Base-by-base conservation (phyloP, 2,113 vertebrate species). In the Pimephales promelas region DNA sequence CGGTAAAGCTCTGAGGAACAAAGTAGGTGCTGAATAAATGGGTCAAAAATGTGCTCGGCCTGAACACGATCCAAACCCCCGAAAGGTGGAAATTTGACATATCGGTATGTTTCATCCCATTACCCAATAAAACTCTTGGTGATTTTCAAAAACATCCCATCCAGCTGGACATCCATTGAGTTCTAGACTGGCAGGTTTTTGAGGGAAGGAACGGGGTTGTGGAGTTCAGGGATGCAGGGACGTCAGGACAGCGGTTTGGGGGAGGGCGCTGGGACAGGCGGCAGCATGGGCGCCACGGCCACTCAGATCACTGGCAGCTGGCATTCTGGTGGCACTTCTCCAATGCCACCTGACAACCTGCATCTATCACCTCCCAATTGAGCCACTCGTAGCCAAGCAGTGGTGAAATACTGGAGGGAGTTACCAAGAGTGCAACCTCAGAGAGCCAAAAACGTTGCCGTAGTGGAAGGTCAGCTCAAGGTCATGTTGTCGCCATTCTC, bases 361-460 rank as follows among this genome's bases (percentile, higher is more conserved):
- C 93, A 95, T 95, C 92, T 93, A 95, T 95, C 94, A 95, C 94
- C 94, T 91, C 92, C 92, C 93, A 93, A 96, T 95, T 94, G 93
- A 93, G 93, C 93, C 89, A 92, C 93, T 94, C 92, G 89, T 90
- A 81, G 85, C 84, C 87, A 86, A 76, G 85, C 62, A 86, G 82
- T 82, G 81, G 57, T 87, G 49, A 86, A 83, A 83, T 83, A 88
- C 83, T 76, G 80, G 85, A 61, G 88, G 84, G 83, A 87, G 61
- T 59, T 80, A 89, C 56, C n/a, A 61, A 31, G 57, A 77, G 34
- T 88, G 28, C 20, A 9, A 61, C 40, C 57, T 49, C 5, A 61
- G 13, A 40, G 61, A 36, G 26, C 36, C 54, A 18, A 47, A 56
- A 49, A 61, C 47, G 14, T 56, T 26, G n/a, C 22, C 1, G 31